Evolutionary conservation across 2,113 vertebrate species (phyloP).

Genomic region (Percopsis transmontana): DNA sequence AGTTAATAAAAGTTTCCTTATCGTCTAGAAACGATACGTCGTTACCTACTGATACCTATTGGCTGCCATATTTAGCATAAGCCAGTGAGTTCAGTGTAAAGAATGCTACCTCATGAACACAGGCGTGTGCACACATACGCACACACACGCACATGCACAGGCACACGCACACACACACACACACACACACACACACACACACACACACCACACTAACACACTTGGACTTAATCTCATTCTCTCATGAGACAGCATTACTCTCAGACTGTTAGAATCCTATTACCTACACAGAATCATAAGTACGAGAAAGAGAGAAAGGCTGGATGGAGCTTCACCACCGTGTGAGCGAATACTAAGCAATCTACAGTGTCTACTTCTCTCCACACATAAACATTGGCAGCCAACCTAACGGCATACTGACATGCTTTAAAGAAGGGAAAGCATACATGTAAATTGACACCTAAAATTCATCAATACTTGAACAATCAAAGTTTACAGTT

Average conservation of each 20-base stretch:
- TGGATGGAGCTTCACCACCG: conserved; percentile 60
- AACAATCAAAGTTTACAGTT: conserved; percentile 40
- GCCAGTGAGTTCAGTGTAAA: conserved; percentile 56
- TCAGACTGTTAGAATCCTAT: conserved; percentile 78
- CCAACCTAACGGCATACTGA: conserved; percentile 25
- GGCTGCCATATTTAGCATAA: conserved; percentile 57
- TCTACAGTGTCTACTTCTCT: conserved; percentile 47
- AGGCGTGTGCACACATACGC: conserved; percentile 24
- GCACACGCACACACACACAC: conserved; percentile 29
- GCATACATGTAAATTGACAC: conserved; percentile 49
- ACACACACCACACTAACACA: conserved; percentile 38
- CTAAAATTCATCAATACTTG: conserved; percentile 51
- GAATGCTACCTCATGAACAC: conserved; percentile 37
- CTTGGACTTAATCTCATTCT: conserved; percentile 76
- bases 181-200: conserved; percentile 30
- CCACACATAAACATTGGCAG: conserved; percentile 30
- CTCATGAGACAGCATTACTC: conserved; percentile 75
- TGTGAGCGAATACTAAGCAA: conserved; percentile 67
- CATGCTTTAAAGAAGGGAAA: conserved; percentile 16
- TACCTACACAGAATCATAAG: conserved; percentile 76
- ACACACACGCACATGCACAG: conserved; percentile 19
- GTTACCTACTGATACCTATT: conserved; percentile 35
- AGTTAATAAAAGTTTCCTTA: too few relatives aligned
- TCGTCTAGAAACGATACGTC: too few relatives aligned
- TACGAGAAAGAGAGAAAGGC: conserved; percentile 43